phyloP scores from a whole-genome alignment of 2,113 vertebrate genomes.

The Clarias gariepinus region DNA sequence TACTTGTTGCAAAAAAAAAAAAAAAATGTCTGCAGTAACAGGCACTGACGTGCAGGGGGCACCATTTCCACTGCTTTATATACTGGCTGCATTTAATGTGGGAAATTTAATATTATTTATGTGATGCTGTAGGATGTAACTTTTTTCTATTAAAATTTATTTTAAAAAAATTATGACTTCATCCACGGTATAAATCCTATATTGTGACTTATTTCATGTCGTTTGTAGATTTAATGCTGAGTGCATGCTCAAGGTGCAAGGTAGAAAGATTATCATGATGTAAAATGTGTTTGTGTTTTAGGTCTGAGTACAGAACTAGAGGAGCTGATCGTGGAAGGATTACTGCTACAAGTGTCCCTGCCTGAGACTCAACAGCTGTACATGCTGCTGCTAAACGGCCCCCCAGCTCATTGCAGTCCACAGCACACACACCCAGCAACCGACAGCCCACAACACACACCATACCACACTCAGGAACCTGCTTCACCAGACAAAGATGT shows the following conservation, averaged over 20 bases:
- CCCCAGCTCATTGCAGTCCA: constrained; percentile 60
- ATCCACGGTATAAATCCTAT: not conserved
- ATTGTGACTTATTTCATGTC: not conserved
- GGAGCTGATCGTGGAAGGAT: constrained; percentile 93
- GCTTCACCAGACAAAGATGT: constrained; percentile 62
- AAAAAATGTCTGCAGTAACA: not conserved
- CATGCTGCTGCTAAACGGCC: constrained; percentile 77
- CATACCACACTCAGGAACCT: constrained; percentile 66
- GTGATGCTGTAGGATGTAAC: too few relatives aligned
- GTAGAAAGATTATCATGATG: not conserved
- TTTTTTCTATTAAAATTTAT: not conserved
- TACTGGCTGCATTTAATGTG: not conserved
- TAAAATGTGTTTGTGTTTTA: constrained; percentile 54
- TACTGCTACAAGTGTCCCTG: constrained; percentile 88
- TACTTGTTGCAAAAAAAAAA: not conserved
- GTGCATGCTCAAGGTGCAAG: not conserved
- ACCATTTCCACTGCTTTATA: not conserved
- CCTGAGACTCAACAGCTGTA: constrained; percentile 90
- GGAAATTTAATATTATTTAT: not conserved
- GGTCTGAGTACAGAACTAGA: constrained; percentile 85
- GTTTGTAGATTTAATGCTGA: not conserved
- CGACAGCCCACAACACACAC: constrained; percentile 65
- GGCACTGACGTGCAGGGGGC: not conserved
- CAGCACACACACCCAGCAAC: constrained; percentile 42
- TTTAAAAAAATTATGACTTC: not conserved